phyloP scores from a whole-genome alignment of 2,797 vertebrate genomes.

The Remorina albescens region DNA sequence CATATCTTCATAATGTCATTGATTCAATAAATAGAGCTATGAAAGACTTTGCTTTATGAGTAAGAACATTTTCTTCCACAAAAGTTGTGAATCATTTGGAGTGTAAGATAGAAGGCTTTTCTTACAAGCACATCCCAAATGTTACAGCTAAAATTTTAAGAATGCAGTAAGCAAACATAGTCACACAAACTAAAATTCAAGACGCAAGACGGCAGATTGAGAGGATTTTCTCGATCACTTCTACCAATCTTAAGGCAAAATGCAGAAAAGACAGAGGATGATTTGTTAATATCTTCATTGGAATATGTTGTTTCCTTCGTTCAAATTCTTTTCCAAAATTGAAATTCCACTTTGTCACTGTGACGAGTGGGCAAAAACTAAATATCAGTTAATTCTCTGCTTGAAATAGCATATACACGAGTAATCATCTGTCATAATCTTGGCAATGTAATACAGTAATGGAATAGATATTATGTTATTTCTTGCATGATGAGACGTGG shows the following conservation, averaged over 20 bases:
- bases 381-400: conserved; percentile 75
- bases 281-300: conserved; percentile 30
- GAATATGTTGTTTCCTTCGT: conserved; percentile 37
- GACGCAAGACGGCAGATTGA: background rate
- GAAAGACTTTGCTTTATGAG: background rate
- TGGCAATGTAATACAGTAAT: conserved; percentile 71
- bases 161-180: background rate
- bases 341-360: conserved; percentile 55
- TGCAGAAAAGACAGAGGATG: conserved; percentile 25
- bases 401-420: conserved; percentile 73
- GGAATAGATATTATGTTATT: conserved; percentile 78
- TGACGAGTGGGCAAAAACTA: conserved; percentile 68
- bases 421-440: conserved; percentile 79
- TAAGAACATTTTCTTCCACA: background rate
- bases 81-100: background rate
- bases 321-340: conserved; percentile 54
- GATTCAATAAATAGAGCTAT: background rate
- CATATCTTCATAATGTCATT: background rate
- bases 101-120: too few relatives aligned
- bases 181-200: conserved; percentile 1
- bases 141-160: too few relatives aligned
- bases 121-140: background rate
- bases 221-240: background rate
- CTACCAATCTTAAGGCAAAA: conserved; percentile 5
- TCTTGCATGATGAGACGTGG: conserved; percentile 75